Base-by-base conservation (phyloP, 1,140 invertebrate species). In the Drosophila paulistorum region DNA sequence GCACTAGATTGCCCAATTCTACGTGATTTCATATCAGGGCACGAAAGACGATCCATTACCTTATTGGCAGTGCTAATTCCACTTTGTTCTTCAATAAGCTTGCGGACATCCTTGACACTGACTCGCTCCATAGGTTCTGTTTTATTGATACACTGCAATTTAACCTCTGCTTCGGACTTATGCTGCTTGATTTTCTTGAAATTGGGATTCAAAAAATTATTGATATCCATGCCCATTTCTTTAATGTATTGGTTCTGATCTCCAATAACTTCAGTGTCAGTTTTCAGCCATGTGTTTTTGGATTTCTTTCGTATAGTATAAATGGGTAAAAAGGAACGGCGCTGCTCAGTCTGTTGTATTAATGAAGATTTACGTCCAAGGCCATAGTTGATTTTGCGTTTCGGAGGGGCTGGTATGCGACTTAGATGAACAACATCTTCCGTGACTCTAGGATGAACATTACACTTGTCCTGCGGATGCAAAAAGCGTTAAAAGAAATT, bases 231-330 rank as follows among this genome's bases (percentile, higher is more conserved):
- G 10, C 57, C 68, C 26, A 74, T 30, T 5, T 70, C 42, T 1
- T 57, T 5, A 0, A 61, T 65, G 20, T 61, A 7, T 10, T 54
- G 55, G 1, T 41, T 6, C 14, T 70, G 57, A 37, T 70, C n/a
- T 0, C 45, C 72, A 48, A 74, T 65, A 1, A 13, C 9, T 2
- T 74, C 67, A 2, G 1, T 10, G 0, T 7, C 2, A 2, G 7
- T n/a, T 1, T 7, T 54, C 3, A 74, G 3, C 72, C 61, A 70
- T 11, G 39, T 60, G 23, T 57, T 70, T 7, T 45, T 59, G 0
- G 6, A 0, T 2, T 41, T 26, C 3, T 14, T 6, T 3, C 4
- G 26, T 7, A 61, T 1, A 26, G 41, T n/a, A 5, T 55, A 54
- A 26, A 26, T 7, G 54, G 11, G 5, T 26, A n/a, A 1, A 7